Conservation (phyloP, 2,888 invertebrate genomes). For the Acleris laterana region DNA sequence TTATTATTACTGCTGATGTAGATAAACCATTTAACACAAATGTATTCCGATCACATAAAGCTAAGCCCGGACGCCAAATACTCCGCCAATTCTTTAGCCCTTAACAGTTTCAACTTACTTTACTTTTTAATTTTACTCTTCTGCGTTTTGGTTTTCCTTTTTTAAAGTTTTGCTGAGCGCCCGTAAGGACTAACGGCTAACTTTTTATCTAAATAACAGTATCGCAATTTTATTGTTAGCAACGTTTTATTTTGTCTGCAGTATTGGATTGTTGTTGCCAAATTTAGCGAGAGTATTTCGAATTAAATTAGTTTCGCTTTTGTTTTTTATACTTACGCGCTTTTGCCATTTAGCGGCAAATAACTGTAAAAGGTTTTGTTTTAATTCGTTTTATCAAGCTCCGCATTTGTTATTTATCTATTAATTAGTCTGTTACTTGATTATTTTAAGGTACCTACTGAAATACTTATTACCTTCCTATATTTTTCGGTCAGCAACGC, state of each 20-base stretch:
- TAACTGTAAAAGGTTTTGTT: conserved; percentile 8
- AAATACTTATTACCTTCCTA: neutral
- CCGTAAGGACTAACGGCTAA: conserved; percentile 61
- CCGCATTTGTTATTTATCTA: too few relatives aligned
- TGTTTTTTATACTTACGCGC: conserved; percentile 18
- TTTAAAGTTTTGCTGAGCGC: conserved; percentile 44
- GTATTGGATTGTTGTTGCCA: conserved; percentile 29
- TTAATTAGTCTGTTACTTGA: too few relatives aligned
- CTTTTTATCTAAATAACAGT: conserved; percentile 62
- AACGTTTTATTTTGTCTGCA: conserved; percentile 36
- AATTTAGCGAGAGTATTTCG: conserved; percentile 32
- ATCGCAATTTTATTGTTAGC: conserved; percentile 54
- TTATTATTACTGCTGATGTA: neutral
- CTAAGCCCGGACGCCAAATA: conserved; percentile 25
- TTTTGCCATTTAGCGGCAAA: conserved; percentile 19
- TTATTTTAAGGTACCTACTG: neutral
- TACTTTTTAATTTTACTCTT: conserved; percentile 32
- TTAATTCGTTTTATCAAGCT: neutral
- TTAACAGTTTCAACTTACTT: conserved; percentile 34
- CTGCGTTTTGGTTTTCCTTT: conserved; percentile 24
- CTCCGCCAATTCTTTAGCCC: conserved; percentile 35
- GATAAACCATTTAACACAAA: conserved; percentile 26
- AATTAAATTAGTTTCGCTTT: conserved; percentile 32
- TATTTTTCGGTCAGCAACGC: neutral
- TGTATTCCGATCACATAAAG: conserved; percentile 32